phyloP scores from a whole-genome alignment of 2,888 invertebrate species.

The Protophormia terraenovae region DNA sequence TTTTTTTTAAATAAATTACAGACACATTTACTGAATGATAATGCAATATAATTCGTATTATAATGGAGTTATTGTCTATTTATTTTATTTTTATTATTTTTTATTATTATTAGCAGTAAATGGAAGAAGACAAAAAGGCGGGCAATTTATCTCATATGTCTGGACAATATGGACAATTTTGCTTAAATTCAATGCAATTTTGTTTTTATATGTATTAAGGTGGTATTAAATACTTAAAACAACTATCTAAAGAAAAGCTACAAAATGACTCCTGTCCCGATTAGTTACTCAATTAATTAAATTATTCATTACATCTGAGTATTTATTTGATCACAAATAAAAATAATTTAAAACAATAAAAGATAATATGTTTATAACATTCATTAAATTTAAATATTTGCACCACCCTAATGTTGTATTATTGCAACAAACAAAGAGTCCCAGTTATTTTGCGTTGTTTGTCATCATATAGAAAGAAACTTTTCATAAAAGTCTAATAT shows the following conservation, averaged over 20 bases:
- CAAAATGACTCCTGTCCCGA: too few species aligned
- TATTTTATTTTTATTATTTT: conserved; percentile 20
- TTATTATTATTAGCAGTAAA: conserved; percentile 31
- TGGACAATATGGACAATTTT: conserved; percentile 66
- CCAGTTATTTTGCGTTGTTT: conserved; percentile 43
- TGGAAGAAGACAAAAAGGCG: conserved; percentile 50
- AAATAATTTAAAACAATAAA: too few species aligned
- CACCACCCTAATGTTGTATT: conserved; percentile 7
- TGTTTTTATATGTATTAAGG: conserved; percentile 12
- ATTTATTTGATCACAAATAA: too few species aligned
- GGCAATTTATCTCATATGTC: conserved; percentile 47
- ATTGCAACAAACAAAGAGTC: conserved; percentile 40
- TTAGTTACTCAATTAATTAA: too few species aligned
- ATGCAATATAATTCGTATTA: conserved; percentile 3
- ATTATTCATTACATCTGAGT: too few species aligned
- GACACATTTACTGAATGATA: conserved; percentile 12
- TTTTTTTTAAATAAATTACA: background rate
- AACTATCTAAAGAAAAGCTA: too few species aligned
- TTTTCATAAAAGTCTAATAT: conserved; percentile 20
- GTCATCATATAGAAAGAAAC: conserved; percentile 34
- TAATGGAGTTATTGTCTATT: conserved; percentile 34
- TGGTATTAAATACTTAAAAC: background rate
- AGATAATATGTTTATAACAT: too few species aligned
- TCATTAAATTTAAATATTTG: background rate
- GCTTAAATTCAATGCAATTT: conserved; percentile 57